Percentiles rank a stretch among this genome's conserved stretches.
phyloP scores from a whole-genome alignment of 2,888 invertebrate species.

The Trimorus sp. region DNA sequence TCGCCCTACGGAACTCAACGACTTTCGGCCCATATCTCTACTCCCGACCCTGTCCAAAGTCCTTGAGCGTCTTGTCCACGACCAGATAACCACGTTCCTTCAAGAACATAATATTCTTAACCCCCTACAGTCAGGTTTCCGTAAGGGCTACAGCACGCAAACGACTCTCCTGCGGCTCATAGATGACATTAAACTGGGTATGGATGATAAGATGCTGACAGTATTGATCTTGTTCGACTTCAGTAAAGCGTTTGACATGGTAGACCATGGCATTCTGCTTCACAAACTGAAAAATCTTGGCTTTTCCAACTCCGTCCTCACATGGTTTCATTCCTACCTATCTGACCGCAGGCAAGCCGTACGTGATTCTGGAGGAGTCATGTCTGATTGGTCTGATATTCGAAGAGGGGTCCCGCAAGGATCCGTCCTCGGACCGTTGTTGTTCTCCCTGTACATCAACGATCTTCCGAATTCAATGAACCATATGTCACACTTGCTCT shows the following conservation, averaged over 20 bases:
- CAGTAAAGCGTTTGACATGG: no score
- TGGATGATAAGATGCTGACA: no score
- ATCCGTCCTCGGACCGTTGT: neutral
- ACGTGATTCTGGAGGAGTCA: neutral
- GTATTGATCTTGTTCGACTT: no score
- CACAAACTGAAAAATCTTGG: neutral
- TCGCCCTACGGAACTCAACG: neutral
- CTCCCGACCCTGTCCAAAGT: no score
- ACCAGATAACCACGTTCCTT: neutral
- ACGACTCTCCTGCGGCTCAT: no score
- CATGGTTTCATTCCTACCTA: neutral
- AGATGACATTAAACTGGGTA: no score
- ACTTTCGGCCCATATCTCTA: neutral
- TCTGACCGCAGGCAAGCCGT: neutral
- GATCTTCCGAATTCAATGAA: neutral
- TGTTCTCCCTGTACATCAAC: neutral
- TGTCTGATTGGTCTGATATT: neutral
- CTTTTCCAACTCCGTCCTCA: neutral
- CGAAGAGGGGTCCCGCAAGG: neutral
- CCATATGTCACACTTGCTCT: neutral
- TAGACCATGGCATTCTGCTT: neutral
- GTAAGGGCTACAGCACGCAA: no score
- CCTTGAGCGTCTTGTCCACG: no score
- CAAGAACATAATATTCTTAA: no score
- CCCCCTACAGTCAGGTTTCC: no score